Evolutionary conservation across 2,797 vertebrate genomes (phyloP).

Genomic region (Silurus lanzhouensis): DNA sequence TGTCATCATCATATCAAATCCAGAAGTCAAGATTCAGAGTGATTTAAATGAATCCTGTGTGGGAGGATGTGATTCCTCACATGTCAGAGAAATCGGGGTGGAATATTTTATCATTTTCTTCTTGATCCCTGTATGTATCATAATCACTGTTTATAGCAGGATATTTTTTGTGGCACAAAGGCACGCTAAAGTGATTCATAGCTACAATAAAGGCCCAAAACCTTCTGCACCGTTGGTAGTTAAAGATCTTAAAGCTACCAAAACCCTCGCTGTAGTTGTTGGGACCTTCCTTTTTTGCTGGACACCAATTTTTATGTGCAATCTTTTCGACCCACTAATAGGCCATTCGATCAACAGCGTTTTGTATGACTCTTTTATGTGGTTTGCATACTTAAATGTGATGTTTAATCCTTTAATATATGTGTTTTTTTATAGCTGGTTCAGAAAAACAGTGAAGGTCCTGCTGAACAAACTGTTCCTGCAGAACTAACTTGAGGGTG

Average conservation of each 20-base stretch:
- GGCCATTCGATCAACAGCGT: conserved; percentile 63
- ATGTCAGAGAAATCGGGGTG: conserved; percentile 67
- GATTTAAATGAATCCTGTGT: conserved; percentile 61
- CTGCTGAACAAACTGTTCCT: conserved; percentile 29
- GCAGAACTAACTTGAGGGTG: neutral
- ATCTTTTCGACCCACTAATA: conserved; percentile 70
- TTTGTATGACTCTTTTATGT: conserved; percentile 75
- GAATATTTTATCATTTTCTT: conserved; percentile 70
- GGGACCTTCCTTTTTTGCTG: conserved; percentile 81
- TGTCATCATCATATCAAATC: conserved; percentile 74
- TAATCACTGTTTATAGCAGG: conserved; percentile 80
- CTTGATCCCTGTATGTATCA: conserved; percentile 79
- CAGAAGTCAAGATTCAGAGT: conserved; percentile 70
- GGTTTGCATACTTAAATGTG: conserved; percentile 84
- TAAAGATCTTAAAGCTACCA: conserved; percentile 79
- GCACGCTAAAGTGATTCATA: conserved; percentile 76
- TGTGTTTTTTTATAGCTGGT: conserved; percentile 84
- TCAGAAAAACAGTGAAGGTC: conserved; percentile 75
- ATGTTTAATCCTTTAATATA: conserved; percentile 85
- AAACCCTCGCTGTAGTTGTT: conserved; percentile 78
- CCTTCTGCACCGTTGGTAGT: conserved; percentile 54
- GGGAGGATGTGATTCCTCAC: conserved; percentile 78
- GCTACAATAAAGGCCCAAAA: conserved; percentile 51
- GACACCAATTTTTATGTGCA: conserved; percentile 82
- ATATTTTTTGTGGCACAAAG: conserved; percentile 80